Evolutionary conservation across 2,888 invertebrate genomes (phyloP).

Genomic region (Nebria salina): DNA sequence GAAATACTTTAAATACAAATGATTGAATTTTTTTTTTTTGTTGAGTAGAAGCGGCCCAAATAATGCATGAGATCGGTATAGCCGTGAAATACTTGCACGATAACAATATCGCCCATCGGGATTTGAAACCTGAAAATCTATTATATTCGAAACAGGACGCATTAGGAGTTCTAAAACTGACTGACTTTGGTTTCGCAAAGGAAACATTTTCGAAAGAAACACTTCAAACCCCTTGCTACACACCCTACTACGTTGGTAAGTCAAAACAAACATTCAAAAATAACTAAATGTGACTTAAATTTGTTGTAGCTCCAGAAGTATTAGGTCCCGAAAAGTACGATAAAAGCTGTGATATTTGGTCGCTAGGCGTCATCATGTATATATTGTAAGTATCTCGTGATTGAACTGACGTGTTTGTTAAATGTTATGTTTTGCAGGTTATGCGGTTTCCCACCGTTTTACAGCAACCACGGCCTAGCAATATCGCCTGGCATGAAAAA

Average conservation of each 20-base stretch:
- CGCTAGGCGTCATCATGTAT: constrained; percentile 98
- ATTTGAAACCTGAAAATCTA: constrained; percentile 97
- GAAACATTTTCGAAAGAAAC: constrained; percentile 87
- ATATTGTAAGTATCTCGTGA: constrained; percentile 76
- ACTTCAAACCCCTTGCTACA: constrained; percentile 97
- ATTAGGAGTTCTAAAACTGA: constrained; percentile 89
- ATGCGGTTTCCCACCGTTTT: constrained; percentile 99
- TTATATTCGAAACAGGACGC: constrained; percentile 82
- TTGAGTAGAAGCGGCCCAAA: constrained; percentile 85
- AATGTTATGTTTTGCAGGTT: constrained; percentile 63
- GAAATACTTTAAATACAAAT: constrained; percentile 14
- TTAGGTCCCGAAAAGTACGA: constrained; percentile 97
- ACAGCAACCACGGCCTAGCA: constrained; percentile 96
- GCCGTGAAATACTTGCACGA: constrained; percentile 95
- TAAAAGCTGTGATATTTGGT: constrained; percentile 99
- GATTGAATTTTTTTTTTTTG: constrained; percentile 5
- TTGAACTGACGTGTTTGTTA: background rate
- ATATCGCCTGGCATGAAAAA: constrained; percentile 99
- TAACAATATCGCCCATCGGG: constrained; percentile 95
- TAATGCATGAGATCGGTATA: constrained; percentile 96
- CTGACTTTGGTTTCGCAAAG: constrained; percentile 99
- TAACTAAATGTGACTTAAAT: background rate
- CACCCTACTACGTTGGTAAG: constrained; percentile 97
- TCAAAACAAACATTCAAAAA: constrained; percentile 43
- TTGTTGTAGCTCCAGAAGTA: constrained; percentile 70